Base-by-base conservation (phyloP, 2,113 vertebrate species). In the Myrmecophaga tridactyla region DNA sequence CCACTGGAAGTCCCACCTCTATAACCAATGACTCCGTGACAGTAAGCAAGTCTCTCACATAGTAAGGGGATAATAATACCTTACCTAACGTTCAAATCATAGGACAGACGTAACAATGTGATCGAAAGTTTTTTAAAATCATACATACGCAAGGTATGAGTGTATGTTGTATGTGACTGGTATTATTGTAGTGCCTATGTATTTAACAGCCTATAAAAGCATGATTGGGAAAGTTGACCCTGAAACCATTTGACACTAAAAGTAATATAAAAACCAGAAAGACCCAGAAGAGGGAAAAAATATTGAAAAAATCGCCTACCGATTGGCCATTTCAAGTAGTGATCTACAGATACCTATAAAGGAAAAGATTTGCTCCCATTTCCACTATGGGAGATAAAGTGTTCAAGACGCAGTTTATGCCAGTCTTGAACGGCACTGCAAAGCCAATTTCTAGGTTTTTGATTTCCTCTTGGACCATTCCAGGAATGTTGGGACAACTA, bases 241-340 rank as follows among this genome's bases (percentile, higher is more conserved):
- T 87, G 69, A 73, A 96, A 34, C 23, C 3, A 87, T 90, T 96
- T 90, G n/a, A 90, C 85, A 63, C 25, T 29, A 34, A 94, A 92
- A 69, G 7, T 82, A 65, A 67, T 65, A 51, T 2, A 82, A 94
- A 93, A 90, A 80, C 3, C 12, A 53, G 3, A 46, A 78, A n/a
- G n/a, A 39, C 31, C 18, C 39, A 48, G 9, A 46, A 78, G 78
- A 83, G 88, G 27, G 88, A 94, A 91, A 63, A 95, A 73, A 89
- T 41, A 63, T 36, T 86, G 9, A 86, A 94, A 77, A 65, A 2
- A 48, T 39, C 41, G 82, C 65, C 7, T 65, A 34, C 12, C 56
- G 27, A 41, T 77, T 67, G 14, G 23, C 18, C 4, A 77, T 76
- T 76, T 72, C n/a, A 93, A 70, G n/a, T 20, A 82, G 41, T 82